A percentile compares a stretch with the other conserved stretches of the same genome.
These are phyloP conservation scores for Corbicula japonica DNA, from an alignment of 2,888 invertebrate genomes.

Conservation along the genomic window DNA sequence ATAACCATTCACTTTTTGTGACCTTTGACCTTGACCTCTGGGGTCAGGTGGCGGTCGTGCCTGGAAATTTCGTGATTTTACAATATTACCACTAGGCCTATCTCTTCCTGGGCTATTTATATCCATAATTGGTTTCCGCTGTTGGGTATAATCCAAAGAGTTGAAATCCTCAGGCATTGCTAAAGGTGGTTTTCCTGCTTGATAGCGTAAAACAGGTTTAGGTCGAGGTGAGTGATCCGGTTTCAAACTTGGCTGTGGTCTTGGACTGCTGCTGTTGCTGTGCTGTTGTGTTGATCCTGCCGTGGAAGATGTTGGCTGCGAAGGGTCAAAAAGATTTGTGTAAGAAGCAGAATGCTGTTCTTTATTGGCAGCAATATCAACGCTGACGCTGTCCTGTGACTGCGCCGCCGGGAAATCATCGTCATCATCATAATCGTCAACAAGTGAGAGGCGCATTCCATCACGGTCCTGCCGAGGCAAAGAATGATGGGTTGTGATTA, in stretches of 20 bases:
- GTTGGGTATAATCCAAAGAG: too few relatives aligned
- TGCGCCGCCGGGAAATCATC: constrained; percentile 74
- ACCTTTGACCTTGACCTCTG: constrained; percentile 29
- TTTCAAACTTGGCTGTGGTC: too few relatives aligned
- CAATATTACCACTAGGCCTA: constrained; percentile 48
- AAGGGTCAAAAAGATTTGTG: constrained; percentile 83
- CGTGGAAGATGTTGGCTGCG: too few relatives aligned
- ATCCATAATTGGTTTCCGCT: too few relatives aligned
- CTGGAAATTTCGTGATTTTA: constrained; percentile 49
- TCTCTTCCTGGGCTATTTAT: constrained; percentile 75
- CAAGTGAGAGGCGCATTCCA: constrained; percentile 65
- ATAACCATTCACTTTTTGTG: constrained; percentile 56
- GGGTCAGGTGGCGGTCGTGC: constrained; percentile 40
- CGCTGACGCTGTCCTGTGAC: constrained; percentile 71
- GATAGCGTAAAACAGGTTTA: constrained; percentile 31
- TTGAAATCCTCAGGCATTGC: constrained; percentile 77
- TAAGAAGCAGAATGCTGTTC: constrained; percentile 80
- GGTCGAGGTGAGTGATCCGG: constrained; percentile 63
- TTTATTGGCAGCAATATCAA: constrained; percentile 68
- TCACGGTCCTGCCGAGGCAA: constrained; percentile 70
- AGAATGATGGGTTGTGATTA: constrained; percentile 58
- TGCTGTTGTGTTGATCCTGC: constrained; percentile 71
- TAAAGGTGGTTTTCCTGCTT: constrained; percentile 63
- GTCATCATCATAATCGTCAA: constrained; percentile 73
- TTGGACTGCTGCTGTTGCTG: constrained; percentile 57